Evolutionary conservation across 2,113 vertebrate genomes (phyloP).

Genomic region (Psammodynastes pulverulentus): DNA sequence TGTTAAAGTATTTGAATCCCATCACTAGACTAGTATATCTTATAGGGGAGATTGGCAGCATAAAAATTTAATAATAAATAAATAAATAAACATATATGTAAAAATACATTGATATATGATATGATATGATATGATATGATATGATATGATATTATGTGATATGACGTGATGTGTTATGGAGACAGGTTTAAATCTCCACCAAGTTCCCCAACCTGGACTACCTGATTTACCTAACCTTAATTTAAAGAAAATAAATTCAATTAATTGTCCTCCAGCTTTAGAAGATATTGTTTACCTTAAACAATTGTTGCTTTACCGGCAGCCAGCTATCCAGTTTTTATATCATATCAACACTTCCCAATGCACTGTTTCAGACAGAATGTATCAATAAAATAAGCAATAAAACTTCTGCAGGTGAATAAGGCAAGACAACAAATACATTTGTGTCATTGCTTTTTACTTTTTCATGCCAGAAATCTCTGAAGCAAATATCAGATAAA

Average conservation of each 20-base stretch:
- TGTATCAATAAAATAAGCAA: background rate
- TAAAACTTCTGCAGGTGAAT: background rate
- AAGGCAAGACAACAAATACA: background rate
- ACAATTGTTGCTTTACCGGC: background rate
- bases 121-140: too few species aligned
- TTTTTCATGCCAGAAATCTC: background rate
- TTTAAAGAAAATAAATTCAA: background rate
- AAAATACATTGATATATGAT: too few species aligned
- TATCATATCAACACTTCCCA: background rate
- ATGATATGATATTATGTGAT: too few species aligned
- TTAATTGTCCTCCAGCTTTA: background rate
- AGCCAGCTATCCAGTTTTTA: background rate
- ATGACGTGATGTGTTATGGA: background rate
- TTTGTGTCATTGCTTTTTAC: background rate
- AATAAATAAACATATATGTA: background rate
- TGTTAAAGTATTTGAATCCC: too few species aligned
- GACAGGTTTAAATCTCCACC: background rate
- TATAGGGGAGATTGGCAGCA: background rate
- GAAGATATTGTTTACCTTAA: background rate
- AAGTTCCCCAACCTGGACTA: background rate
- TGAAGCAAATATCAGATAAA: slow-evolving; percentile 22
- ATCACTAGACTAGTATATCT: background rate
- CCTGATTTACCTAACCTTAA: background rate
- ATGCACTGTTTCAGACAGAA: slow-evolving; percentile 3
- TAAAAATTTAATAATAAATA: background rate